A percentile compares a stretch with the other conserved stretches of the same genome.
These are phyloP conservation scores for Nymphalis c-album DNA, from an alignment of 2,888 invertebrate species.

Conservation along the genomic window DNA sequence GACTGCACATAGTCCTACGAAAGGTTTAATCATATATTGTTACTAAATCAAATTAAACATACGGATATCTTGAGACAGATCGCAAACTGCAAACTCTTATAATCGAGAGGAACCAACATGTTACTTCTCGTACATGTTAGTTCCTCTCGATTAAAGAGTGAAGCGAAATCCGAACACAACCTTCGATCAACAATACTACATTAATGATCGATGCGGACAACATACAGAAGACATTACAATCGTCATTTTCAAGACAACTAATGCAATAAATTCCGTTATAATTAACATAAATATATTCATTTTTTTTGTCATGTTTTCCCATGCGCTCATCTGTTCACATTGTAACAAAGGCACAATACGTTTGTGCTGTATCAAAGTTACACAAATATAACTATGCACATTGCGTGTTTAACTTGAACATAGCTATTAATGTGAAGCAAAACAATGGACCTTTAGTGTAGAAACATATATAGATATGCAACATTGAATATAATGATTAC, in stretches of 20 bases:
- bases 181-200: too few relatives aligned
- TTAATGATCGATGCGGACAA: neutral
- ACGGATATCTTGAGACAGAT: too few relatives aligned
- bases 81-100: too few relatives aligned
- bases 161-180: too few relatives aligned
- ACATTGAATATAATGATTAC: too few relatives aligned
- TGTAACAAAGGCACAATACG: slow-evolving; percentile 1
- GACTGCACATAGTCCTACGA: too few relatives aligned
- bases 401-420: neutral
- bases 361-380: slow-evolving; percentile 5
- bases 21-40: too few relatives aligned
- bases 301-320: slow-evolving; percentile 5
- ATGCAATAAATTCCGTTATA: slow-evolving; percentile 5
- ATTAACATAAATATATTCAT: neutral
- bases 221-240: neutral
- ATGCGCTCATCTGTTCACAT: slow-evolving; percentile 5
- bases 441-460: neutral
- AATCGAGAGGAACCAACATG: too few relatives aligned
- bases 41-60: too few relatives aligned
- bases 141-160: too few relatives aligned
- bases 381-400: neutral
- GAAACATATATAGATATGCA: too few relatives aligned
- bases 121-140: too few relatives aligned
- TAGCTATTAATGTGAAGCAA: neutral
- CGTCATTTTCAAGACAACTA: neutral